These are phyloP conservation scores for Pseudococcus jackbeardsleyi DNA, from an alignment of 2,888 invertebrate species.

Conservation along the genomic window DNA sequence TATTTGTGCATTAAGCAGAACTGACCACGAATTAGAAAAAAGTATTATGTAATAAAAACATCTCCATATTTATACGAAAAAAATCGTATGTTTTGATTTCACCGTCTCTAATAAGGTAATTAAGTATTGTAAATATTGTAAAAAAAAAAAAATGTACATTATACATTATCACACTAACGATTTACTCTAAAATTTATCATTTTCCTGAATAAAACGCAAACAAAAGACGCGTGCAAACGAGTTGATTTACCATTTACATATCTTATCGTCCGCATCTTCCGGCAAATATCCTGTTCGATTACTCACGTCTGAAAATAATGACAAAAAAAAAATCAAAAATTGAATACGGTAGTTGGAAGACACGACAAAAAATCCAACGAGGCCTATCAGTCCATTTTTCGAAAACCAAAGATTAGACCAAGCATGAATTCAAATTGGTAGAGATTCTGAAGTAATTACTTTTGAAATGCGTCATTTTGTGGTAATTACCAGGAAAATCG, in stretches of 20 bases:
- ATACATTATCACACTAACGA: constrained; percentile 47
- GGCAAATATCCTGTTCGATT: background rate
- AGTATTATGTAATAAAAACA: background rate
- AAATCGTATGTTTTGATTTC: constrained; percentile 27
- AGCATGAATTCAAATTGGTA: too few species aligned
- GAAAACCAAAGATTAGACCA: too few species aligned
- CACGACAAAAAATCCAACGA: too few species aligned
- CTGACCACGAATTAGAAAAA: background rate
- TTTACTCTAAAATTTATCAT: background rate
- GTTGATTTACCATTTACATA: background rate
- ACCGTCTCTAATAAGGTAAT: constrained; percentile 12
- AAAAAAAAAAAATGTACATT: constrained; percentile 26
- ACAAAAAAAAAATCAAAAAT: too few species aligned
- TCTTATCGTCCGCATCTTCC: background rate
- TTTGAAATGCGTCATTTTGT: too few species aligned
- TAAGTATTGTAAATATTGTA: constrained; percentile 19
- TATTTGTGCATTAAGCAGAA: background rate
- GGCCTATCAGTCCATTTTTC: too few species aligned
- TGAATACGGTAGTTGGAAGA: background rate
- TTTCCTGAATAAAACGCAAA: background rate
- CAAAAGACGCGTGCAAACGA: background rate
- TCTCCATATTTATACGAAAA: constrained; percentile 17
- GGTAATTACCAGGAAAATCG: too few species aligned
- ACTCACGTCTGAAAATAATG: too few species aligned
- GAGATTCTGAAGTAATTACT: too few species aligned